Percentiles rank a stretch among this genome's conserved stretches.
These are phyloP conservation scores for Cynopterus brachyotis DNA, from an alignment of 2,113 vertebrate genomes.

Conservation along the genomic window DNA sequence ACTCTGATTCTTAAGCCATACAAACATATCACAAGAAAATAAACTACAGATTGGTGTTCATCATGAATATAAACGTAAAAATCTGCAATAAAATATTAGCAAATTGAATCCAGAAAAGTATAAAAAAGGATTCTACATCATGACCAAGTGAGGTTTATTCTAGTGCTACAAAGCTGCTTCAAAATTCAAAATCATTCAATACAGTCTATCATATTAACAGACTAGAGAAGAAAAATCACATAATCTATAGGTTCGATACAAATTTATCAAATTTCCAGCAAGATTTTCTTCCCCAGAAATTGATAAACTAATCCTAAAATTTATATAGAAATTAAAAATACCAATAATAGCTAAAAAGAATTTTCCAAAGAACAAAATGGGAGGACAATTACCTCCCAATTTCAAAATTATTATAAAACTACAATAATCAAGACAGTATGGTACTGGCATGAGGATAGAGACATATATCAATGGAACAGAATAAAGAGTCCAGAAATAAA, in stretches of 20 bases:
- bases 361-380: neutral
- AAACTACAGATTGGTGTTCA: neutral
- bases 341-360: neutral
- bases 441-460: neutral
- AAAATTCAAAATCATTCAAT: neutral
- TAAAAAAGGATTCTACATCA: neutral
- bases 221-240: neutral
- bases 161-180: neutral
- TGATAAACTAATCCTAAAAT: neutral
- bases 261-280: neutral
- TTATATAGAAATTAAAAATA: neutral
- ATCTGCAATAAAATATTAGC: neutral
- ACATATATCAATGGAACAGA: neutral
- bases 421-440: neutral
- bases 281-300: neutral
- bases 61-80: neutral
- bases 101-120: neutral
- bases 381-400: neutral
- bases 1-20: neutral
- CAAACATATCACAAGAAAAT: neutral
- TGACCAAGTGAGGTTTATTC: neutral
- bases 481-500: neutral
- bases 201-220: neutral
- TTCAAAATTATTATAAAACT: constrained; percentile 9
- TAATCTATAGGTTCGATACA: neutral